Base-by-base conservation (phyloP, 1,140 invertebrate genomes). In the Aphelenchoides avenae region DNA sequence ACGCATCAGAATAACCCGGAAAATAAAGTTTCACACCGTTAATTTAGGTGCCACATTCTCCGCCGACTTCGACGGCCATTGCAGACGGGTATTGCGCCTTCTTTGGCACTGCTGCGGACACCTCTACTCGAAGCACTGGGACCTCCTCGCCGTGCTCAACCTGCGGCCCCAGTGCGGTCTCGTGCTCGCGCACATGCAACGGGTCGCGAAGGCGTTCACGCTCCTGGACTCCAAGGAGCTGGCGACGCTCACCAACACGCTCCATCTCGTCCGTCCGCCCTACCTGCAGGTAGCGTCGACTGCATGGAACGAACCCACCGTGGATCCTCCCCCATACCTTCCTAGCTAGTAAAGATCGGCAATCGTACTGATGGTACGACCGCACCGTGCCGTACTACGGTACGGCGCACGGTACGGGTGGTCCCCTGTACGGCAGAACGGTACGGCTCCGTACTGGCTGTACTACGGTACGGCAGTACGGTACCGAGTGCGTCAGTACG, bases 71-170 rank as follows among this genome's bases (percentile, higher is more conserved):
- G 73, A 72, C 29, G 39, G 57, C 29, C 49, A 63, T 11, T 63
- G 61, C 18, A 43, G 56, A 27, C 43, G 57, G 26, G 61, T 72
- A 44, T 39, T 71, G 3, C 36, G 53, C 26, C 43, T 68, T 6
- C 56, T 74, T 6, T 74, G 75, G 72, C 71, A 74, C 41, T 74
- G 75, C 41, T 58, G 64, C 26, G 71, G 71, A 11, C 71, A 74
- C 44, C 37, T 74, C 13, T 74, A 77, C 43, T 40, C 37, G 6
- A 75, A 77, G 50, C 71, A 74, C 48, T 74, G 71, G 71, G 71
- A 74, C 31, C 54, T 63, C 6, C 36, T 74, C 13, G 44, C 24
- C 42, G 29, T 37, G 29, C 50, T 74, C 0, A 73, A 74, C 55
- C 62, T 74, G 13, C 53, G 71, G 9, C 66, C 73, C 1, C 75